A percentile compares a stretch with the other conserved stretches of the same genome.
phyloP scores from a whole-genome alignment of 1,140 invertebrate genomes.

The Elysia chlorotica region DNA sequence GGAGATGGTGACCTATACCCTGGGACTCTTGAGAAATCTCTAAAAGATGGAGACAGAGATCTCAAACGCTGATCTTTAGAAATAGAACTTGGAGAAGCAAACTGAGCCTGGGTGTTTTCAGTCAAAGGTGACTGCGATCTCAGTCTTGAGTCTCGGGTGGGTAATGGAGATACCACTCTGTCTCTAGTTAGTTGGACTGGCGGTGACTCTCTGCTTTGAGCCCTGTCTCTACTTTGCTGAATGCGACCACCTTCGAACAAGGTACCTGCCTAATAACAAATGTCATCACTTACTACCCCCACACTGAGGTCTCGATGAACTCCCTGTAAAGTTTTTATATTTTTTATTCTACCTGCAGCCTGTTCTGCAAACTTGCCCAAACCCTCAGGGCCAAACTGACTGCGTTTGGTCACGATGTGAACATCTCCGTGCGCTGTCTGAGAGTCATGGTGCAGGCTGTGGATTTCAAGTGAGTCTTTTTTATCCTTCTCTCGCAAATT shows the following conservation, averaged over 20 bases:
- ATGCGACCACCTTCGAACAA: too few relatives aligned
- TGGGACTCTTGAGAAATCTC: too few relatives aligned
- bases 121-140: not conserved
- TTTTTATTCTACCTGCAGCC: constrained; percentile 59
- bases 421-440: constrained; percentile 92
- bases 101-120: not conserved
- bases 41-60: too few relatives aligned
- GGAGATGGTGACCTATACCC: too few relatives aligned
- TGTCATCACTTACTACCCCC: too few relatives aligned
- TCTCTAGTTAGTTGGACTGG: not conserved
- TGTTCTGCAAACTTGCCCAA: constrained; percentile 96
- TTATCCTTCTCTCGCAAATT: too few relatives aligned
- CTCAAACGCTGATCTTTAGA: too few relatives aligned
- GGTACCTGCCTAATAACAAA: too few relatives aligned
- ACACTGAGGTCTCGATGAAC: too few relatives aligned
- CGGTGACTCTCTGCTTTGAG: not conserved
- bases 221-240: too few relatives aligned
- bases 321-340: too few relatives aligned
- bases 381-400: constrained; percentile 87
- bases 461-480: constrained; percentile 94
- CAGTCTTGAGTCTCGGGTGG: not conserved
- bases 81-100: too few relatives aligned
- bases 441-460: constrained; percentile 91
- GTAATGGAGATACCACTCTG: not conserved
- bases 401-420: constrained; percentile 95